Evolutionary conservation across 2,888 invertebrate genomes (phyloP).

Genomic region (Aleiodes testaceus): DNA sequence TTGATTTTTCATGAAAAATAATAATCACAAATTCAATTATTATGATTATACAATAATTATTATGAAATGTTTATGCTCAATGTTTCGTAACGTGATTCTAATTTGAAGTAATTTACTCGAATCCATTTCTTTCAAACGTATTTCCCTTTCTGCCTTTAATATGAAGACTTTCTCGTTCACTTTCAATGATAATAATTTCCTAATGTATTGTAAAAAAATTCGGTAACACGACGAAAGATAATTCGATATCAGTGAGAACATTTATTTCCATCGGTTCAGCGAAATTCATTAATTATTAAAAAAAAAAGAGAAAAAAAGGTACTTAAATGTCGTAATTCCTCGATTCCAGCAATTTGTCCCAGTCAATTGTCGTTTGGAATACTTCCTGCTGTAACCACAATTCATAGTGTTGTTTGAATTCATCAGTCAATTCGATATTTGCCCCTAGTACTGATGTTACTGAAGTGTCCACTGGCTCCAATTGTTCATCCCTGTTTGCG

Average conservation of each 20-base stretch:
- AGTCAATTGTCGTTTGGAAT: slow-evolving; percentile 87
- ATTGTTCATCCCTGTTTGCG: slow-evolving; percentile 75
- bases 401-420: slow-evolving; percentile 94
- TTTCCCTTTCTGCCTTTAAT: no score
- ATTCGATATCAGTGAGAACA: neutral
- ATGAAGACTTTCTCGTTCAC: no score
- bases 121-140: no score
- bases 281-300: slow-evolving; percentile 13
- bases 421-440: slow-evolving; percentile 89
- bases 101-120: no score
- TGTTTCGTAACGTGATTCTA: no score
- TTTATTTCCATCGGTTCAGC: neutral
- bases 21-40: no score
- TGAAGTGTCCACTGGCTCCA: slow-evolving; percentile 84
- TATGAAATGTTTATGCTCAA: no score
- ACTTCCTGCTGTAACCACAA: slow-evolving; percentile 98
- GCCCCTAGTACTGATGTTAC: slow-evolving; percentile 87
- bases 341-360: slow-evolving; percentile 78
- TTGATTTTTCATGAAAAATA: no score
- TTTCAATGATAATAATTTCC: no score
- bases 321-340: slow-evolving; percentile 65
- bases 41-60: no score
- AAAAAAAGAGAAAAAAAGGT: slow-evolving; percentile 3
- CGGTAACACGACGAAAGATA: no score
- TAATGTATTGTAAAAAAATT: no score